Base-by-base conservation (phyloP, 2,113 vertebrate species). In the Rhagologus leucostigma region DNA sequence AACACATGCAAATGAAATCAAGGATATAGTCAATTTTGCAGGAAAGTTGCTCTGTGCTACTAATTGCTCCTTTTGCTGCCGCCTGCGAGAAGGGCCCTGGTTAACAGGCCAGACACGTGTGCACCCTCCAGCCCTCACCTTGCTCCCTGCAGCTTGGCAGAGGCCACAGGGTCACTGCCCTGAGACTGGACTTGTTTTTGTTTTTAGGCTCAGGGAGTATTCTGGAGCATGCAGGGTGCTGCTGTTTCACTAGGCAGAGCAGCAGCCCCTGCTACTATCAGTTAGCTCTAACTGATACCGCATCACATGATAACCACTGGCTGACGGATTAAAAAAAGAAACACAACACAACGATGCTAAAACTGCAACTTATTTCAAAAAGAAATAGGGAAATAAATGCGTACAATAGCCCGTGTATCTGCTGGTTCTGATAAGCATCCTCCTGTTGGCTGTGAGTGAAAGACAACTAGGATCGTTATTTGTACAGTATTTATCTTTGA, bases 401-500 rank as follows among this genome's bases (percentile, higher is more conserved):
- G 49, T 96, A 93, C 97, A 96, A 98, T 73, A 95, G 98, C 92
- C 91, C 21, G 50, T 95, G 97, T 98, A 96, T 98, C 97, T 98
- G 98, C 97, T 97, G 98, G 97, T 97, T 98, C 97, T 98, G 98
- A 99, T 98, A 99, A 99, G 98, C 97, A 97, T 98, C 98, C 98
- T 97, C 98, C 97, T 93, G 97, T 97, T 98, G 98, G 98, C 98
- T 98, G 98, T 98, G 98, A 98, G 98, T 98, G 97, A 98, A 98
- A 98, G 98, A 98, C 95, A 98, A 97, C 97, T 97, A 96, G 97
- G 83, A 95, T 98, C 96, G 92, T 98, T 98, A 98, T 98, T 98
- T 98, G 98, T 97, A 98, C 97, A 96, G 98, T 95, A 97, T 98
- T 98, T 98, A 98, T 98, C 98, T 98, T 98, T 98, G 98, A 98